phyloP scores from a whole-genome alignment of 2,888 invertebrate species.

The Eulithis testata region DNA sequence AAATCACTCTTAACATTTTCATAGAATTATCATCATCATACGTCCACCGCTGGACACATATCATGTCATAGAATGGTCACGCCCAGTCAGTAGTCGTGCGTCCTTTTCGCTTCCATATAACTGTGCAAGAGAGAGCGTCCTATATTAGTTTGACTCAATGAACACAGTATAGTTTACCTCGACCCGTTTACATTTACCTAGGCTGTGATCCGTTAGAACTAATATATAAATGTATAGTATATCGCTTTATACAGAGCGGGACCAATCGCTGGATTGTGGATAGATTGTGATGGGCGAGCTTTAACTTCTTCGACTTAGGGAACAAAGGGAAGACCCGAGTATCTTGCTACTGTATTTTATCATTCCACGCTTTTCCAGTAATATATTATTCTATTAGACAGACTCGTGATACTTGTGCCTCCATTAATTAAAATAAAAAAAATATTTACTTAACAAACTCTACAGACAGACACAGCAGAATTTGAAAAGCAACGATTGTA shows the following conservation, averaged over 20 bases:
- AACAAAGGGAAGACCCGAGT: slow-evolving; percentile 7
- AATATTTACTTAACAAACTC: not conserved
- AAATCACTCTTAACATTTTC: too few relatives aligned
- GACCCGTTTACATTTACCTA: slow-evolving; percentile 63
- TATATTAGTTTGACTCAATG: too few relatives aligned
- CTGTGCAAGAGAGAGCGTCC: too few relatives aligned
- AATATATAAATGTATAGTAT: slow-evolving; percentile 55
- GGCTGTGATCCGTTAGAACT: slow-evolving; percentile 82
- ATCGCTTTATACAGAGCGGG: slow-evolving; percentile 67
- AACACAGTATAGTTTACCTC: slow-evolving; percentile 47
- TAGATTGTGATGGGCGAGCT: slow-evolving; percentile 37
- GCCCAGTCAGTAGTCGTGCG: too few relatives aligned
- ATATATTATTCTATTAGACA: not conserved
- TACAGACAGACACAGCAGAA: not conserved
- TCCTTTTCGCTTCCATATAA: too few relatives aligned
- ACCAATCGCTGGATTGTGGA: slow-evolving; percentile 53
- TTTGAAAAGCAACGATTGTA: too few relatives aligned
- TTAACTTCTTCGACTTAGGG: slow-evolving; percentile 19
- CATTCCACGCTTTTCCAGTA: slow-evolving; percentile 17
- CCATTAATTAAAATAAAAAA: not conserved
- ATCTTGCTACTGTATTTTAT: slow-evolving; percentile 12
- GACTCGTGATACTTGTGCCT: slow-evolving; percentile 24
- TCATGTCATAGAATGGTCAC: too few relatives aligned
- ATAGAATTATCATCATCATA: too few relatives aligned
- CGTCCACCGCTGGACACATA: too few relatives aligned